Conservation (phyloP, 2,888 invertebrate genomes). For the Tetragonisca angustula region DNA sequence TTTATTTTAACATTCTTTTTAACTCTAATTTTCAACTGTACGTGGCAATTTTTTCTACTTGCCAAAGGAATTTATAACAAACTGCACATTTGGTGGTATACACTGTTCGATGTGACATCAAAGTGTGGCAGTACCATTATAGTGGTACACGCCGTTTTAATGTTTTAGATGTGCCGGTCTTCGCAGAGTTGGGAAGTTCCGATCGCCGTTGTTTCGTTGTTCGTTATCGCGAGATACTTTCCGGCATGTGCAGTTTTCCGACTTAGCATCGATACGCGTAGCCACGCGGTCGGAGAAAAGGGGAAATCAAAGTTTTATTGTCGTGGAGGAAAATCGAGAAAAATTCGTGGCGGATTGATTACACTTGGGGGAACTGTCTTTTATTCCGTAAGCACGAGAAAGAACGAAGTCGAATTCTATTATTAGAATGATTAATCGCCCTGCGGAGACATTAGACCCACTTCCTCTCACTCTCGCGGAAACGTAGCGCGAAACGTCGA, state of each 20-base stretch:
- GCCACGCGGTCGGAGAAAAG: not conserved
- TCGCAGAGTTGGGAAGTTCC: conserved; percentile 2
- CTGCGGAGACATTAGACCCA: not conserved
- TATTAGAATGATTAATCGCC: conserved; percentile 13
- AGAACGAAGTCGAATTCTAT: not conserved
- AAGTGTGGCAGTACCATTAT: no score
- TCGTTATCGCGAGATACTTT: conserved; percentile 19
- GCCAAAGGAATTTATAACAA: no score
- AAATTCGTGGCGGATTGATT: conserved; percentile 19
- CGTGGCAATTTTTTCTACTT: no score
- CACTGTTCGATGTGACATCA: no score
- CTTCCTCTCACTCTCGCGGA: not conserved
- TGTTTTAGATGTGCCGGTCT: conserved; percentile 9
- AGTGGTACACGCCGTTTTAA: not conserved
- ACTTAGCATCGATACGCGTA: not conserved
- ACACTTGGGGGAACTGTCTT: not conserved
- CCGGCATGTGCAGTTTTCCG: not conserved
- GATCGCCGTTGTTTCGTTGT: not conserved
- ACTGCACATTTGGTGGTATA: not conserved
- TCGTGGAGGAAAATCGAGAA: conserved; percentile 4
- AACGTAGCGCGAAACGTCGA: not conserved
- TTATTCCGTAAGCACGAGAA: not conserved
- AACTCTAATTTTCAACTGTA: no score
- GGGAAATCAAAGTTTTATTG: conserved; percentile 20
- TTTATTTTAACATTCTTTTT: no score